Evolutionary conservation across 2,888 invertebrate species (phyloP), one percentile per base, ranked within the genome.

Genomic region (Linnaemya tessellans): DNA sequence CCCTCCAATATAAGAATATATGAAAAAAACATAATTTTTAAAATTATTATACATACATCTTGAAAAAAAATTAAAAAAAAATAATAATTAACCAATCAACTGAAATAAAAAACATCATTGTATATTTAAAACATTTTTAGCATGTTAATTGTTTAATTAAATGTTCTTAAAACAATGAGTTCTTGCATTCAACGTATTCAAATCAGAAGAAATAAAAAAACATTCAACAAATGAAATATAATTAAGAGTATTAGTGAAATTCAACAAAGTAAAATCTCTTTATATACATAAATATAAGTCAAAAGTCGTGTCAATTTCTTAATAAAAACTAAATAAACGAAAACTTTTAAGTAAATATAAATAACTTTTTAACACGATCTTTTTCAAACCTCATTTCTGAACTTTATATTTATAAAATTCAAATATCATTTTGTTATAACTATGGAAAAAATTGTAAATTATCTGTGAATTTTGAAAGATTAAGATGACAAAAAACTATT

Each of bases 11-110:
- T 79, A 70, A 78, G 77, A 74, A 78, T 30, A 64, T 43, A 74
- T 54, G 41, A 22, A 46, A 71, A 38, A 60, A 67, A 64, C 65
- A 90, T 90, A 89, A 91, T 91, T 91, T 91, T 90, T 89, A 91
- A 91, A 90, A 90, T 91, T 91, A 91, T 80, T 82, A 83, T 79
- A 85, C 80, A 81, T 79, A 85, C 81, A 81, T 80, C 71, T 77
- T 81, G 54, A 83, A 78, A 67, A 41, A 9, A 79, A 75, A 67
- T 49, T 9, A 88, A 46, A 67, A 68, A 60, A 1, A n/a, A n/a
- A 13, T 4, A 46, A 54, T 71, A 78, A 80, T 75, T 79, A 75
- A 70, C 58, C 75, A 67, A 81, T 67, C 60, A 79, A 78, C 62
- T 46, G 20, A 75, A 77, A 65, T 43, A 68, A 74, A n/a, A 74